A percentile compares a stretch with the other conserved stretches of the same genome.
Evolutionary conservation across 35 echinoderm and acorn worm species (phyloP).

Genomic region (Acanthaster planci): DNA sequence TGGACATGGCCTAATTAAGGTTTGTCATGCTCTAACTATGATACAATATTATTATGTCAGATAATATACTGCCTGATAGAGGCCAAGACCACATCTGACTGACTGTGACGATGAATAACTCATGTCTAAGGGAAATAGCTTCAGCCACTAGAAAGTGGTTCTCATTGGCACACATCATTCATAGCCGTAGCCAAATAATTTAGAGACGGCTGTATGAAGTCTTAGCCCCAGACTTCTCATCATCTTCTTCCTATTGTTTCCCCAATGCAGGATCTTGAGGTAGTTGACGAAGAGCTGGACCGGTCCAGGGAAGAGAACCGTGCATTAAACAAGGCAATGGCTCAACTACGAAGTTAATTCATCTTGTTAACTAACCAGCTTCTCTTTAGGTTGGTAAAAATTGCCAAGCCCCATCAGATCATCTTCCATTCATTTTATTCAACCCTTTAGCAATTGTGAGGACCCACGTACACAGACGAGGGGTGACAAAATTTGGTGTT

Average conservation of each 20-base stretch:
- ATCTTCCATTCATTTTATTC: not conserved
- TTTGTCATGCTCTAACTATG: no score
- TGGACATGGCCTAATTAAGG: no score
- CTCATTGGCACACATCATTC: no score
- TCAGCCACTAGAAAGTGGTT: no score
- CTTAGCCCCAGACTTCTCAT: not conserved
- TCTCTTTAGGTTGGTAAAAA: constrained; percentile 3
- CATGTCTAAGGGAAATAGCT: no score
- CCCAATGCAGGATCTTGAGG: not conserved
- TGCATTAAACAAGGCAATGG: constrained; percentile 31
- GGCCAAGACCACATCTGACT: no score
- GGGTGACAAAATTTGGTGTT: no score
- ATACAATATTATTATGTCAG: no score
- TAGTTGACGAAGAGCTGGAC: constrained; percentile 12
- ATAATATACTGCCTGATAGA: no score
- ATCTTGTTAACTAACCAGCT: not conserved
- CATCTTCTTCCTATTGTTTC: not conserved
- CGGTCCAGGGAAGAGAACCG: constrained; percentile 9
- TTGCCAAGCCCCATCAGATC: not conserved
- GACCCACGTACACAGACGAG: not conserved
- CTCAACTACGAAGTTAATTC: constrained; percentile 29
- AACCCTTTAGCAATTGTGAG: not conserved
- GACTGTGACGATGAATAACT: no score
- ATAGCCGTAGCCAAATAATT: no score
- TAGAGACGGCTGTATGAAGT: no score